A percentile compares a stretch with the other conserved stretches of the same genome.
phyloP scores from a whole-genome alignment of 1,140 invertebrate genomes.

The Leptonema lineaticorne region DNA sequence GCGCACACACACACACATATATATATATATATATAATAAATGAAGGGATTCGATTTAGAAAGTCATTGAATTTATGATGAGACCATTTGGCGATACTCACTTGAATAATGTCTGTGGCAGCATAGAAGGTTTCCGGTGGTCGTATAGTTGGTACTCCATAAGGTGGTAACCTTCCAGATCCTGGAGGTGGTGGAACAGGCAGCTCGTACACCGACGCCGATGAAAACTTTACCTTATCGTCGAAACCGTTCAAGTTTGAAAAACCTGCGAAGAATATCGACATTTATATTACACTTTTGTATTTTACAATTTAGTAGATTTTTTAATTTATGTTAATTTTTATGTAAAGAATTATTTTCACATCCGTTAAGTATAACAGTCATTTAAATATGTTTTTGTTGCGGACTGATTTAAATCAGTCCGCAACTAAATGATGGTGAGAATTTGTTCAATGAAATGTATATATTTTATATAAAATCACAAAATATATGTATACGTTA shows the following conservation, averaged over 20 bases:
- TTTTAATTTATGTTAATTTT: no score
- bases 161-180: slow-evolving; percentile 42
- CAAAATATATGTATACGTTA: no score
- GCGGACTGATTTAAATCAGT: no score
- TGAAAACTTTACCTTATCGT: slow-evolving; percentile 32
- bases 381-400: no score
- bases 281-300: no score
- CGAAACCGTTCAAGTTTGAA: slow-evolving; percentile 33
- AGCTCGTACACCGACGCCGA: slow-evolving; percentile 45
- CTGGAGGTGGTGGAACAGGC: slow-evolving; percentile 44
- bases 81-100: no score
- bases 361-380: no score
- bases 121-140: slow-evolving; percentile 67
- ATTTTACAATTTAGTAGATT: no score
- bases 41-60: no score
- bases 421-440: no score
- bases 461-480: not conserved
- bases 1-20: not conserved
- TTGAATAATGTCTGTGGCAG: slow-evolving; percentile 71
- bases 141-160: slow-evolving; percentile 48
- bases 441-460: not conserved
- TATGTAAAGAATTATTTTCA: no score
- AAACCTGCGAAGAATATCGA: slow-evolving; percentile 29
- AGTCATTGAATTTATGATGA: no score
- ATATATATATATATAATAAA: not conserved